Evolutionary conservation across 2,113 vertebrate genomes (phyloP).

Genomic region (Onychostoma macrolepis): DNA sequence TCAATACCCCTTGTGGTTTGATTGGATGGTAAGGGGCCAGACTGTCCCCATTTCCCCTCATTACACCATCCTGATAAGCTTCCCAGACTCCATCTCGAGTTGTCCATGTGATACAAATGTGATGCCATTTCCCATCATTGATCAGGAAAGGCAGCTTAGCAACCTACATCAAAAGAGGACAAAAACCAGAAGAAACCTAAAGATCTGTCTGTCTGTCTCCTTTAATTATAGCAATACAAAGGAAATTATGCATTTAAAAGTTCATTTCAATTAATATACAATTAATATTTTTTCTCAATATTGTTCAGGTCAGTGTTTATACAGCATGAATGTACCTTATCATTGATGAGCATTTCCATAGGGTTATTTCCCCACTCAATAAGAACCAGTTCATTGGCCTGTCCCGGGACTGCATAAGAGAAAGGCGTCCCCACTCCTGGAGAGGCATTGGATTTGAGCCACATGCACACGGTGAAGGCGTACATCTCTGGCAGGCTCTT

Average conservation of each 20-base stretch:
- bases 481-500: conserved; percentile 98
- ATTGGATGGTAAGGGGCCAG: conserved; percentile 96
- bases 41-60: conserved; percentile 91
- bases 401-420: conserved; percentile 93
- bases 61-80: conserved; percentile 94
- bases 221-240: neutral
- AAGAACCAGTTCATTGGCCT: conserved; percentile 96
- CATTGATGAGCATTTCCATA: conserved; percentile 97
- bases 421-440: conserved; percentile 97
- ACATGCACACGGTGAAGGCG: conserved; percentile 95
- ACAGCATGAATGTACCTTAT: conserved; percentile 81
- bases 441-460: conserved; percentile 93
- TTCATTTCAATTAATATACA: too few species aligned
- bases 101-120: conserved; percentile 97
- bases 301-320: neutral
- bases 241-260: too few species aligned
- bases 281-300: neutral
- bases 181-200: neutral
- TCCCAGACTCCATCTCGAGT: conserved; percentile 97
- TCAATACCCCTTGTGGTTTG: conserved; percentile 92
- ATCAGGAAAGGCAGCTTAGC: conserved; percentile 94
- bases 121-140: conserved; percentile 98
- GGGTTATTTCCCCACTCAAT: conserved; percentile 99
- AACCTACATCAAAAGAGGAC: conserved; percentile 74
- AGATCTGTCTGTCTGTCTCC: neutral